Evolutionary conservation across 2,113 vertebrate species (phyloP).

Genomic region (Diphyllodes magnificus): DNA sequence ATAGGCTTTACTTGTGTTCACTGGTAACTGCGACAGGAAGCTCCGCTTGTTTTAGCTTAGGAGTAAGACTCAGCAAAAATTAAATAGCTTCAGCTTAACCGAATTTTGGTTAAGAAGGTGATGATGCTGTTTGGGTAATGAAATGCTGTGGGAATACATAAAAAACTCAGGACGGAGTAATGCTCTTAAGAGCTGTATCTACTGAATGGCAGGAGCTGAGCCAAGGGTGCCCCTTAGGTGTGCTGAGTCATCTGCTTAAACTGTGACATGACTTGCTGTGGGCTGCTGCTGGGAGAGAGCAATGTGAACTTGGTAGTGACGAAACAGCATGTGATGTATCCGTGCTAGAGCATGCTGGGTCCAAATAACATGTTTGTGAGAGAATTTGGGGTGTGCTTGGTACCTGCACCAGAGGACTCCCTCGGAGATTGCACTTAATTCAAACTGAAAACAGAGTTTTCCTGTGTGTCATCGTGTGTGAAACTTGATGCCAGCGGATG

Average conservation of each 20-base stretch:
- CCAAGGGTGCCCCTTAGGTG: neutral
- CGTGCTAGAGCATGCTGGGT: fast-evolving
- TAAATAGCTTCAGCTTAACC: neutral
- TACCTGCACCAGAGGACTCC: fast-evolving
- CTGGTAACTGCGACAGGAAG: neutral
- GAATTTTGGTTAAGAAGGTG: neutral
- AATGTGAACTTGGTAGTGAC: neutral
- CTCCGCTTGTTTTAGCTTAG: neutral
- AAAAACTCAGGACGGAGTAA: neutral
- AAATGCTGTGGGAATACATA: neutral
- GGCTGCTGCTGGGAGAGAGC: neutral
- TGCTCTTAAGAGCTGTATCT: neutral
- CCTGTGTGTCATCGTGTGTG: neutral
- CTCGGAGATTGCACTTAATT: fast-evolving
- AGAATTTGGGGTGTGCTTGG: neutral
- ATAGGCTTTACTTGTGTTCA: neutral
- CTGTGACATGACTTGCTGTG: neutral
- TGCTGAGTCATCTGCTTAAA: slow-evolving; percentile 44
- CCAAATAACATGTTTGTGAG: neutral
- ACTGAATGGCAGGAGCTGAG: neutral
- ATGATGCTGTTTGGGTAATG: neutral
- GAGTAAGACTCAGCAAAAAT: neutral
- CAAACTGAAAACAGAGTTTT: neutral
- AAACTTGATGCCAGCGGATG: neutral
- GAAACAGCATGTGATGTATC: neutral